phyloP scores from a whole-genome alignment of 2,888 invertebrate species.

The Mythimna lalbum region DNA sequence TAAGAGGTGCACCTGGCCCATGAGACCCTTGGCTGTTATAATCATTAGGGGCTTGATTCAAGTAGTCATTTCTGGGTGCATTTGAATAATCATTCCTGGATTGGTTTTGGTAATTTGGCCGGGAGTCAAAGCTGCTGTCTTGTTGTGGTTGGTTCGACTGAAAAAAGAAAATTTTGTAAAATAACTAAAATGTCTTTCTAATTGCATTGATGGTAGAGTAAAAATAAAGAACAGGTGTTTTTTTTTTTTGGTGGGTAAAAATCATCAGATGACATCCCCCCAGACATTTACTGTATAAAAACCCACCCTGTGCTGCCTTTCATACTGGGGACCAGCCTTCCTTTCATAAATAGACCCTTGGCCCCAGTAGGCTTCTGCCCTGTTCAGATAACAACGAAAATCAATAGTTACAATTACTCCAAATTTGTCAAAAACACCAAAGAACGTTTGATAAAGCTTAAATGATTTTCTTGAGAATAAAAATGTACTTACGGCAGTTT shows the following conservation, averaged over 20 bases:
- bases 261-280: too few species aligned
- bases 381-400: not conserved
- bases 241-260: too few species aligned
- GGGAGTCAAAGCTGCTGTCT: conserved; percentile 63
- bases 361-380: too few species aligned
- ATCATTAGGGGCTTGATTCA: conserved; percentile 42
- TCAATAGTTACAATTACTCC: not conserved
- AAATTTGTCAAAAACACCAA: not conserved
- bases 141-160: conserved; percentile 59
- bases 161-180: conserved; percentile 29
- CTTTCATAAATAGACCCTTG: too few species aligned
- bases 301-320: too few species aligned
- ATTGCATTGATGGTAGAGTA: not conserved
- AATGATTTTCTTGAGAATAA: not conserved
- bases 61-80: conserved; percentile 61
- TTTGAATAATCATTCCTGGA: conserved; percentile 68
- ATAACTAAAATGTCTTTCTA: not conserved
- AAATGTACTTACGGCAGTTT: conserved; percentile 59
- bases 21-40: conserved; percentile 46
- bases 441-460: not conserved
- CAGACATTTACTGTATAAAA: too few species aligned
- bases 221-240: too few species aligned
- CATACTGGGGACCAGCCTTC: too few species aligned
- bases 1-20: conserved; percentile 16
- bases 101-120: conserved; percentile 65